Conservation (phyloP, 2,113 vertebrate genomes). For the Campylomormyrus numenius region DNA sequence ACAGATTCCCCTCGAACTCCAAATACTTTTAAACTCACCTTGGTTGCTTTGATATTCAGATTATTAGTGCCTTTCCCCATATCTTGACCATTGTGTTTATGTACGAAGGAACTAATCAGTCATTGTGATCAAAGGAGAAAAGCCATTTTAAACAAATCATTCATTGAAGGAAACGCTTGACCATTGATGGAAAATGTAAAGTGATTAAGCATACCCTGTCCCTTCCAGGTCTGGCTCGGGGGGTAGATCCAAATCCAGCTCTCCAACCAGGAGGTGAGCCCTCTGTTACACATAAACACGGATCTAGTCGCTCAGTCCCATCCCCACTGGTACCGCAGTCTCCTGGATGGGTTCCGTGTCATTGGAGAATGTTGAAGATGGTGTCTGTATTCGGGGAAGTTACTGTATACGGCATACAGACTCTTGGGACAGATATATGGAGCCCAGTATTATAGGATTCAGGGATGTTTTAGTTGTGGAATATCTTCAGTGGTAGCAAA, state of each 20-base stretch:
- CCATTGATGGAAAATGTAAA: neutral
- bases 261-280: constrained; percentile 39
- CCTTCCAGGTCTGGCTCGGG: constrained; percentile 35
- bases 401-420: neutral
- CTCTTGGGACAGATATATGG: neutral
- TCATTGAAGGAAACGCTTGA: neutral
- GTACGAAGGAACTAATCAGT: neutral
- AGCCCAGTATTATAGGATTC: neutral
- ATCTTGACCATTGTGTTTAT: neutral
- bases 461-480: neutral
- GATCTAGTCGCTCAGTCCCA: neutral
- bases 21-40: neutral
- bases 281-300: neutral
- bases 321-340: neutral
- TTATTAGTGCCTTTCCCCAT: neutral
- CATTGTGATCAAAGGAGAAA: neutral
- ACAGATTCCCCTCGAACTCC: neutral
- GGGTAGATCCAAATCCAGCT: constrained; percentile 43
- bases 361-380: neutral
- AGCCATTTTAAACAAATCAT: neutral
- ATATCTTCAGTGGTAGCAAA: neutral
- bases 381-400: neutral
- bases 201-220: neutral
- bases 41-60: neutral
- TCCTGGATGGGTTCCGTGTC: neutral